Percentiles rank a stretch among this genome's conserved stretches.
These are phyloP conservation scores for Ovis canadensis DNA, from an alignment of 2,113 vertebrate genomes.

Conservation along the genomic window DNA sequence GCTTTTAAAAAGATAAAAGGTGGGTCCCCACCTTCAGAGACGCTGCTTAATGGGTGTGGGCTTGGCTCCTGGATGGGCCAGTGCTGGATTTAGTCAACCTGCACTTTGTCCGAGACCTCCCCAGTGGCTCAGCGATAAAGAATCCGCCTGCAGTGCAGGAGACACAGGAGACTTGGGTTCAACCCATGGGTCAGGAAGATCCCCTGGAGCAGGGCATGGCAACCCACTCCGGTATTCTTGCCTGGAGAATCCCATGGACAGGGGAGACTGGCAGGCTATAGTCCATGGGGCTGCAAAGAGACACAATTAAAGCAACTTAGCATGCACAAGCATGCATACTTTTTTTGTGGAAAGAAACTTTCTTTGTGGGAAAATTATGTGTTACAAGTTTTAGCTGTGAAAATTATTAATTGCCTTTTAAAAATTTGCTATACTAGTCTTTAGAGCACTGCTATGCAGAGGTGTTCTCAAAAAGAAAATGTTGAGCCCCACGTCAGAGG, in stretches of 20 bases:
- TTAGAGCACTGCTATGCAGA: not conserved
- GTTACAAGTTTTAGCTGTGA: not conserved
- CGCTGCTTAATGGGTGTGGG: not conserved
- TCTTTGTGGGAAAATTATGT: not conserved
- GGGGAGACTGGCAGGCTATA: not conserved
- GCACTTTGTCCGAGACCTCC: not conserved
- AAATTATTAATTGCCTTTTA: not conserved
- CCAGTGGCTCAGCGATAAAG: not conserved
- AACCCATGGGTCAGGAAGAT: not conserved
- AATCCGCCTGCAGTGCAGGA: not conserved
- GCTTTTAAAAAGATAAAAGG: not conserved
- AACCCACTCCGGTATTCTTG: not conserved
- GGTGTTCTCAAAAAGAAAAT: not conserved
- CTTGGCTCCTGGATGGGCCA: not conserved
- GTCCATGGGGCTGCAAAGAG: not conserved
- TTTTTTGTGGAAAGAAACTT: not conserved
- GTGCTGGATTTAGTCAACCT: not conserved
- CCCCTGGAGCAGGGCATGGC: not conserved
- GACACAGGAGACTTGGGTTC: not conserved
- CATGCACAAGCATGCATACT: accelerated
- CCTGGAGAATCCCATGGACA: not conserved
- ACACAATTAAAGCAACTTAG: not conserved
- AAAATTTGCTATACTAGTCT: not conserved
- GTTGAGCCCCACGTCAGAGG: not conserved
- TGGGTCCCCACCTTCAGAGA: not conserved